Conservation (phyloP, 2,797 vertebrate species). For the Takifugu ocellatus region DNA sequence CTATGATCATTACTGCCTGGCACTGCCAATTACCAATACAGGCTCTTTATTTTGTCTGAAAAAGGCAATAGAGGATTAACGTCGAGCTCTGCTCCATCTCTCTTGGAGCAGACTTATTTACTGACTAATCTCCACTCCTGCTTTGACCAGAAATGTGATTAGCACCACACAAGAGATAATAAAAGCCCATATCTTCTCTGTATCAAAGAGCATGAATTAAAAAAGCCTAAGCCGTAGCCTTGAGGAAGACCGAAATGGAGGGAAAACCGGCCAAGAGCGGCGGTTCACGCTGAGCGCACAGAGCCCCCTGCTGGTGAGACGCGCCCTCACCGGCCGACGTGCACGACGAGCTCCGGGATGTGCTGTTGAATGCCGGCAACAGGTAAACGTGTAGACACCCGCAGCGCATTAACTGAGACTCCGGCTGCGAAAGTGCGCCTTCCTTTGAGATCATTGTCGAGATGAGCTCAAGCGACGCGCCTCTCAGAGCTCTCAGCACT, state of each 20-base stretch:
- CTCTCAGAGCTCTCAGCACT: too few species aligned
- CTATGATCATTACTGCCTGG: conserved; percentile 46
- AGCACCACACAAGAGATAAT: conserved; percentile 72
- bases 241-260: conserved; percentile 58
- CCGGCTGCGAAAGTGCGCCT: neutral
- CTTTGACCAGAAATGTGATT: conserved; percentile 76
- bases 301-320: conserved; percentile 78
- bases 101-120: conserved; percentile 55
- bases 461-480: too few species aligned
- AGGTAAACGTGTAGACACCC: conserved; percentile 41
- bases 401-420: conserved; percentile 3
- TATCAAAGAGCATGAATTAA: conserved; percentile 67
- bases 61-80: conserved; percentile 61
- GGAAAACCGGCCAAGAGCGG: conserved; percentile 21
- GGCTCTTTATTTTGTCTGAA: conserved; percentile 43
- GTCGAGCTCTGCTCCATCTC: conserved; percentile 43
- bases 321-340: conserved; percentile 37
- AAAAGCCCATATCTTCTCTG: conserved; percentile 59
- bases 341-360: conserved; percentile 44
- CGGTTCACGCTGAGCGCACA: conserved; percentile 59
- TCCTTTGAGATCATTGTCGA: too few species aligned
- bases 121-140: conserved; percentile 68
- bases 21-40: conserved; percentile 47
- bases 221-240: conserved; percentile 60
- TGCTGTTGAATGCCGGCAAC: conserved; percentile 71